These are phyloP conservation scores for Sapayoa aenigma DNA, from an alignment of 2,113 vertebrate genomes.

Conservation along the genomic window DNA sequence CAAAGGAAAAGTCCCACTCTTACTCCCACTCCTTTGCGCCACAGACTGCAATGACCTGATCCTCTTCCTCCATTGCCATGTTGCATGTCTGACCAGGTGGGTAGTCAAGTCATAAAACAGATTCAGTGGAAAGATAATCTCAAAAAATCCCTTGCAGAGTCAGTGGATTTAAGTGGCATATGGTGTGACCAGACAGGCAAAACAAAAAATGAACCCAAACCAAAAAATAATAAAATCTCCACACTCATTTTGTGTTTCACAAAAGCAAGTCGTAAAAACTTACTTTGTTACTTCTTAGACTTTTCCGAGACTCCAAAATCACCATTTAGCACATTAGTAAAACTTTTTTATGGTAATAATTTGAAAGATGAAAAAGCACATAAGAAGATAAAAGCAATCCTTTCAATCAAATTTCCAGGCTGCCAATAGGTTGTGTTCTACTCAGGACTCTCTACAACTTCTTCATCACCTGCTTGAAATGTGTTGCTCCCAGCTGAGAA, in stretches of 20 bases:
- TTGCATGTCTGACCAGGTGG: background rate
- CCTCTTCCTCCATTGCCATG: background rate
- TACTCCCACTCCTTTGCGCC: background rate
- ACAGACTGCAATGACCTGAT: background rate
- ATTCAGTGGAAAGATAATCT: background rate
- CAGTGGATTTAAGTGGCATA: background rate
- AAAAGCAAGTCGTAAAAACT: background rate
- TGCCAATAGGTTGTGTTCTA: background rate
- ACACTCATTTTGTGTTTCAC: background rate
- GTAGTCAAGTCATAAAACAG: background rate
- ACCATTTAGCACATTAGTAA: background rate
- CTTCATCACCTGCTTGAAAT: background rate
- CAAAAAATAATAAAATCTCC: background rate
- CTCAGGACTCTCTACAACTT: fast-evolving
- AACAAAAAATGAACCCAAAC: background rate
- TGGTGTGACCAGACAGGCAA: background rate
- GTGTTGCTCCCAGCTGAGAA: background rate
- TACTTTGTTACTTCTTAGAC: background rate
- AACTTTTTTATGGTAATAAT: background rate
- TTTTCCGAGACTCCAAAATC: background rate
- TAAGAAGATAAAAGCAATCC: background rate
- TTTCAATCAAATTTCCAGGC: background rate
- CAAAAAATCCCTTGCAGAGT: background rate
- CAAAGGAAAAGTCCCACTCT: background rate
- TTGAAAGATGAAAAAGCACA: background rate